Evolutionary conservation across 2,797 vertebrate genomes (phyloP).

Genomic region (Buceros bicornis): DNA sequence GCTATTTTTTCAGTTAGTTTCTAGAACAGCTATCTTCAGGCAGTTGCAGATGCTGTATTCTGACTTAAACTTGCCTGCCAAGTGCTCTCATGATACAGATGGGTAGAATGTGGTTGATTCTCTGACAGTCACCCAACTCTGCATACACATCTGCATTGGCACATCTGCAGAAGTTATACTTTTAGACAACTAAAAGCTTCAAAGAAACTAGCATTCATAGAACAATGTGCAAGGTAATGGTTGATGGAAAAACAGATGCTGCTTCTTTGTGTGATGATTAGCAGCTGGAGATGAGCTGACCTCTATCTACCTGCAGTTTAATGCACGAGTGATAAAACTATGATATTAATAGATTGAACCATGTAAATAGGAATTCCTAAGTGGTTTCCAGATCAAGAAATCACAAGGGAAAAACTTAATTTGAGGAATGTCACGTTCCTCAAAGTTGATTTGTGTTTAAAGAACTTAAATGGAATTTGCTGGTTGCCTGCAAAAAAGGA

Average conservation of each 20-base stretch:
- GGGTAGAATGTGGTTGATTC: background rate
- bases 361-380: background rate
- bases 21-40: background rate
- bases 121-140: background rate
- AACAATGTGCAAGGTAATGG: background rate
- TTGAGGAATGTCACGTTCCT: background rate
- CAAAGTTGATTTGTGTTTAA: background rate
- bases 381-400: background rate
- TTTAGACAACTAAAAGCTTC: background rate
- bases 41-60: background rate
- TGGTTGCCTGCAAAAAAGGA: background rate
- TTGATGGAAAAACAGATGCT: background rate
- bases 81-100: background rate
- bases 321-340: background rate
- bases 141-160: background rate
- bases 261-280: background rate
- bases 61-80: background rate
- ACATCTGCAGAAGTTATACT: background rate
- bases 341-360: background rate
- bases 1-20: background rate
- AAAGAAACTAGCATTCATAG: background rate
- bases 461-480: background rate
- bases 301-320: background rate
- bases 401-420: background rate
- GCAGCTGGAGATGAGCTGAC: background rate